Conservation (phyloP, 2,888 invertebrate genomes). For the Eristalis intricaria region DNA sequence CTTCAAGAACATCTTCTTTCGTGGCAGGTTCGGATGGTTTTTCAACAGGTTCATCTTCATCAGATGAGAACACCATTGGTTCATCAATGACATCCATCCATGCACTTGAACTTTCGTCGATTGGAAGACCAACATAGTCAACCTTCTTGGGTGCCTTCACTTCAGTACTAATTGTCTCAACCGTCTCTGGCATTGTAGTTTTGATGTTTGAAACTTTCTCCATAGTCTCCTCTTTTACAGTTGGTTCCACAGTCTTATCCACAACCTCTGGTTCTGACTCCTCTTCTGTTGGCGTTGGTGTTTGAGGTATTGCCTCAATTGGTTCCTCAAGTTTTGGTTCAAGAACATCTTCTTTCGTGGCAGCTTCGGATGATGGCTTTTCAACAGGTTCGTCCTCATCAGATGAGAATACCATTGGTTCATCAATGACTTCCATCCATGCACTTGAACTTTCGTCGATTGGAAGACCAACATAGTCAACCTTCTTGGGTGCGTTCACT, state of each 20-base stretch:
- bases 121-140: conserved; percentile 73
- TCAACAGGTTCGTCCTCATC: conserved; percentile 75
- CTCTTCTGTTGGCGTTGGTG: not conserved
- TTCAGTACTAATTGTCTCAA: not conserved
- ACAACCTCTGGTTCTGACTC: not conserved
- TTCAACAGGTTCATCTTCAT: conserved; percentile 57
- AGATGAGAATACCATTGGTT: conserved; percentile 75
- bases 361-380: conserved; percentile 7
- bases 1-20: not conserved
- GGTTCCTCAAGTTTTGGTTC: conserved; percentile 23
- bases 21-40: not conserved
- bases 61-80: conserved; percentile 61
- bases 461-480: conserved; percentile 73
- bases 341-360: conserved; percentile 75
- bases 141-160: conserved; percentile 29
- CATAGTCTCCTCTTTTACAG: conserved; percentile 38
- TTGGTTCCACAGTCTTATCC: not conserved
- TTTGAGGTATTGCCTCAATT: not conserved
- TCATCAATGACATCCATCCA: conserved; percentile 75
- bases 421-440: conserved; percentile 76
- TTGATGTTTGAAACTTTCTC: conserved; percentile 38
- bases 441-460: conserved; percentile 74
- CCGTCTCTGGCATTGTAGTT: not conserved
- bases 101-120: conserved; percentile 74
- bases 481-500: conserved; percentile 15